Evolutionary conservation across 2,888 invertebrate species (phyloP), one percentile per base, ranked within the genome.

Genomic region (Epicampocera succincta): DNA sequence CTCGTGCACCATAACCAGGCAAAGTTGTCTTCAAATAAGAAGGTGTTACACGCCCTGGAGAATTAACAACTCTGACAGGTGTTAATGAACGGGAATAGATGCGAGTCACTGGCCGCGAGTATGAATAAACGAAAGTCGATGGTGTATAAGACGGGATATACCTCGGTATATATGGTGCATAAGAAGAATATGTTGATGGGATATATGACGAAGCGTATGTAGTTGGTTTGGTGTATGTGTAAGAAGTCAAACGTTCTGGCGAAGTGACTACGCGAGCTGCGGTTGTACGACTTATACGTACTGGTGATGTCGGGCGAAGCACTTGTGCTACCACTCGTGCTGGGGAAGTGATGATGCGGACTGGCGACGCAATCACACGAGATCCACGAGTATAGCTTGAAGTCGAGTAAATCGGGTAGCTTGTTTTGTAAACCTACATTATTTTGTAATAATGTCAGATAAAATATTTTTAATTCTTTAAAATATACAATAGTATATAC

Each of bases 21-120:
- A 95, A 93, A 84, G 92, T 91, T 89, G 93, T 93, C 87, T 94
- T 92, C 87, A 95, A 92, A 82, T 94, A 93, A 58, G 95, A 94
- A 63, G 94, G 94, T 54, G 94, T 92, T 86, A 93, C 93, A 85
- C 94, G 93, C 72, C 88, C 82, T 74, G 90, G 88, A 76, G 90
- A 88, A 81, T 87, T 85, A 44, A 86, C 87, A 72, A 87, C 85
- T 84, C 80, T 87, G 58, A 88, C 81, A 40, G 90, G 89, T 44
- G 87, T 87, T 73, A 86, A 63, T 48, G 89, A 88, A 19, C 88
- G 87, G 42, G 87, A 85, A 84, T 88, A 88, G 9, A 87, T 85
- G 74, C 88, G 88, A 77, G 87, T 86, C 58, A 88, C 72, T 66
- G 89, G 87, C 81, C 87, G 86, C 83, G 89, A 87, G 83, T 89